Evolutionary conservation across 2,888 invertebrate genomes (phyloP).

Genomic region (Cylloceria caligata): DNA sequence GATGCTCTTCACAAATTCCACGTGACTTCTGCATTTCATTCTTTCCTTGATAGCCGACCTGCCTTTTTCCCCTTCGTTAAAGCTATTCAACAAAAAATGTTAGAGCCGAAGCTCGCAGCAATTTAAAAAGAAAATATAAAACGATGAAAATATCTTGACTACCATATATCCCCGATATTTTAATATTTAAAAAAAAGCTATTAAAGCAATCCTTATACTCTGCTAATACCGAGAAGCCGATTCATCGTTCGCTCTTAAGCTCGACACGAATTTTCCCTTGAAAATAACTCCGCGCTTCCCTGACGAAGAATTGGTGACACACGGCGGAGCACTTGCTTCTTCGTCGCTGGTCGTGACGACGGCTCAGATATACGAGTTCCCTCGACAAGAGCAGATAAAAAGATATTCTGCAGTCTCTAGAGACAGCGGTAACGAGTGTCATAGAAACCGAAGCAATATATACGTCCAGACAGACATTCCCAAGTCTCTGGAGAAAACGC

Average conservation of each 20-base stretch:
- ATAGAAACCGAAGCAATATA: constrained; percentile 49
- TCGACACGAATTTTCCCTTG: background rate
- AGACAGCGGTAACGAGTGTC: constrained; percentile 40
- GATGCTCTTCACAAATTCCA: background rate
- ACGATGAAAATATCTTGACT: background rate
- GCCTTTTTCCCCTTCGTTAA: background rate
- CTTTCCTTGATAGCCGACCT: background rate
- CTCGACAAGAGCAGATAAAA: constrained; percentile 12
- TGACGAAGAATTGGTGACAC: background rate
- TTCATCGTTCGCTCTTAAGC: background rate
- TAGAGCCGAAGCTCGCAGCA: background rate
- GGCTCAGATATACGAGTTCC: constrained; percentile 35
- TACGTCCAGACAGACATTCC: constrained; percentile 34
- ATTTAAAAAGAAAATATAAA: background rate
- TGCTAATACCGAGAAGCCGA: background rate
- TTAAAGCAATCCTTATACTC: background rate
- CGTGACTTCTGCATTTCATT: background rate
- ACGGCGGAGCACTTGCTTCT: constrained; percentile 13
- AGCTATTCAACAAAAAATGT: background rate
- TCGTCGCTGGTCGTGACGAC: constrained; percentile 32
- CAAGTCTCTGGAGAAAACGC: constrained; percentile 19
- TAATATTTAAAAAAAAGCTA: constrained; percentile 2
- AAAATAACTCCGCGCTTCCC: background rate
- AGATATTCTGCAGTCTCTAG: constrained; percentile 14
- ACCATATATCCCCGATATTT: background rate